These are phyloP conservation scores for Thymelicus sylvestris DNA, from an alignment of 2,888 invertebrate genomes.

Conservation along the genomic window DNA sequence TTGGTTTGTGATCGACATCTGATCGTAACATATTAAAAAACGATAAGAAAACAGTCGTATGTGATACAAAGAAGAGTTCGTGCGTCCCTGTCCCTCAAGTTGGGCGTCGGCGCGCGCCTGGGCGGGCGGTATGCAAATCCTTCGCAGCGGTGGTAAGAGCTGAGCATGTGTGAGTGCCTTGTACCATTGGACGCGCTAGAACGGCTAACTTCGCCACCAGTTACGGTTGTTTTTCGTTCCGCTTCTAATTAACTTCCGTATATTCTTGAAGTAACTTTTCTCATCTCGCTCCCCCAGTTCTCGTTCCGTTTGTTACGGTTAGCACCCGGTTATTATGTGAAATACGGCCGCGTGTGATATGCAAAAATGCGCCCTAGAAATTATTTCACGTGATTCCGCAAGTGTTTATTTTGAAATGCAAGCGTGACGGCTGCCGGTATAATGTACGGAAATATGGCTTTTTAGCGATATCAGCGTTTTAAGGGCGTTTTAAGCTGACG, in stretches of 20 bases:
- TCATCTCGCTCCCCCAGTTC: constrained; percentile 76
- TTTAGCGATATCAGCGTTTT: constrained; percentile 59
- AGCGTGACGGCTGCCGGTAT: constrained; percentile 60
- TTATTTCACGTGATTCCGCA: constrained; percentile 55
- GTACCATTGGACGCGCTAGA: constrained; percentile 84
- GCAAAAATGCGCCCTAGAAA: constrained; percentile 63
- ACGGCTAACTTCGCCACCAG: constrained; percentile 85
- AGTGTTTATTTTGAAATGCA: constrained; percentile 65
- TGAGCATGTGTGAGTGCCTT: constrained; percentile 76
- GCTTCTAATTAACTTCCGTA: constrained; percentile 84
- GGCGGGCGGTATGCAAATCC: constrained; percentile 86
- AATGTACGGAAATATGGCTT: constrained; percentile 66
- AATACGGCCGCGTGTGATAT: constrained; percentile 74
- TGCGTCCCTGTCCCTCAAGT: constrained; percentile 79
- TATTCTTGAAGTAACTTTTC: constrained; percentile 84
- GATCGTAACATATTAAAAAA: constrained; percentile 34
- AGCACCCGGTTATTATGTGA: constrained; percentile 70
- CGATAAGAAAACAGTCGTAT: constrained; percentile 36
- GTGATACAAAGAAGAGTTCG: constrained; percentile 61
- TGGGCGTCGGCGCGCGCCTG: constrained; percentile 83
- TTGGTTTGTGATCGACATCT: constrained; percentile 22
- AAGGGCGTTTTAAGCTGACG: constrained; percentile 57
- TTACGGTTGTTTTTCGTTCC: constrained; percentile 85
- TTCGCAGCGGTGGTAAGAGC: constrained; percentile 73
- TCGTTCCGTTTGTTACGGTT: constrained; percentile 62